These are phyloP conservation scores for Nomada ferruginata DNA, from an alignment of 2,888 invertebrate genomes.

Conservation along the genomic window DNA sequence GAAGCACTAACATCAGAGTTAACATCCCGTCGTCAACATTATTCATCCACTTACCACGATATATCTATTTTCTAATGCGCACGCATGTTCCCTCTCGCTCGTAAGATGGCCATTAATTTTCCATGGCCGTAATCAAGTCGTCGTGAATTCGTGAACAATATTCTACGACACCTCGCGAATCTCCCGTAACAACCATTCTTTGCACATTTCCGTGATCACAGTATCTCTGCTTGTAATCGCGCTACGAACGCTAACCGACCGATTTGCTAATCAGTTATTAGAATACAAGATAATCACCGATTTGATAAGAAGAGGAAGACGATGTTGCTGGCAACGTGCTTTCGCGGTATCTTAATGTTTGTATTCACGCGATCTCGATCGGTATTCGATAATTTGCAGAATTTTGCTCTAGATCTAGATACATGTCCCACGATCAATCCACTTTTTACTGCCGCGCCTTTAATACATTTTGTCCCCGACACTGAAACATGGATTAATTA, in stretches of 20 bases:
- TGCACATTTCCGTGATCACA: neutral
- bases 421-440: slow-evolving; percentile 15
- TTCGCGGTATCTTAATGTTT: slow-evolving; percentile 15
- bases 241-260: slow-evolving; percentile 11
- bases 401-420: slow-evolving; percentile 13
- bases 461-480: slow-evolving; percentile 20
- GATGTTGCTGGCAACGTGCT: slow-evolving; percentile 1
- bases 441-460: slow-evolving; percentile 13
- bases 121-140: neutral
- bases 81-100: neutral
- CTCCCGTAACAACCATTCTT: neutral
- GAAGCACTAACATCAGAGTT: neutral
- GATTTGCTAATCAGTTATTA: slow-evolving; percentile 41
- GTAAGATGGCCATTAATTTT: slow-evolving; percentile 6
- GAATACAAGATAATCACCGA: slow-evolving; percentile 25
- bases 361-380: slow-evolving; percentile 22
- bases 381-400: slow-evolving; percentile 23
- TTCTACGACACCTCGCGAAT: neutral
- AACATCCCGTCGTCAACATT: neutral
- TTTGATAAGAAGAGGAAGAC: neutral
- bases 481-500: slow-evolving; percentile 14
- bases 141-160: neutral
- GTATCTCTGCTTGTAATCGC: slow-evolving; percentile 29
- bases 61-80: neutral
- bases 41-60: neutral